Evolutionary conservation across 2,113 vertebrate genomes (phyloP).

Genomic region (Speoplatyrhinus poulsoni): DNA sequence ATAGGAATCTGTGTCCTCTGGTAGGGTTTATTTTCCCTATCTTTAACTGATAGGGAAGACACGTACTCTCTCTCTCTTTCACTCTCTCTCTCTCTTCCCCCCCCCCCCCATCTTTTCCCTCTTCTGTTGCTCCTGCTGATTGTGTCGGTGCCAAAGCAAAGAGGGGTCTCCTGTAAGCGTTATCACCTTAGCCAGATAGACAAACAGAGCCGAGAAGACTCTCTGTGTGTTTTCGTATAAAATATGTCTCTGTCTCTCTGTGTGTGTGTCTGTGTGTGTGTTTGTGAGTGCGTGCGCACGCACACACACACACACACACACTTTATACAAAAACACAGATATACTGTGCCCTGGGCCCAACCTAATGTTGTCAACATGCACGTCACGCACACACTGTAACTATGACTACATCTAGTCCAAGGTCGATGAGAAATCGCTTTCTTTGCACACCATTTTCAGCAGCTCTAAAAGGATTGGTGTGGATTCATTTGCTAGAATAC

Average conservation of each 20-base stretch:
- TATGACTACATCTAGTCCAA: too few species aligned
- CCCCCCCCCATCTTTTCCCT: conserved; percentile 16
- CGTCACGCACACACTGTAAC: too few species aligned
- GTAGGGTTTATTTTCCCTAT: conserved; percentile 67
- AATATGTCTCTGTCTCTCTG: too few species aligned
- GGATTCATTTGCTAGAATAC: too few species aligned
- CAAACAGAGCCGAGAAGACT: conserved; percentile 56
- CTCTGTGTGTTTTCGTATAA: too few species aligned
- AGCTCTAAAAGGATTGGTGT: too few species aligned
- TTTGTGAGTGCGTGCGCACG: too few species aligned
- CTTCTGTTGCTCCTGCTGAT: conserved; percentile 39
- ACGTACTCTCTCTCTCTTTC: conserved; percentile 42
- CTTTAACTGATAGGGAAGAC: conserved; percentile 58
- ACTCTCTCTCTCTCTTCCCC: conserved; percentile 19
- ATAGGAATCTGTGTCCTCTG: conserved; percentile 71
- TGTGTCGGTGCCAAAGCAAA: conserved; percentile 69
- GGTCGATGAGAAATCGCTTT: too few species aligned
- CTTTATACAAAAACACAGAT: not conserved
- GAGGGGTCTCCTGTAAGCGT: conserved; percentile 52
- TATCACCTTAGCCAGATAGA: conserved; percentile 40
- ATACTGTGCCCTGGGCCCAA: not conserved
- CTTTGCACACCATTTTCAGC: too few species aligned
- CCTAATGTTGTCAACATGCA: too few species aligned
- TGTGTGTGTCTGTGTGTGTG: not conserved
- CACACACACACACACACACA: too few species aligned